A percentile compares a stretch with the other conserved stretches of the same genome.
Evolutionary conservation across 2,888 invertebrate genomes (phyloP).

Genomic region (Megastigmus dorsalis): DNA sequence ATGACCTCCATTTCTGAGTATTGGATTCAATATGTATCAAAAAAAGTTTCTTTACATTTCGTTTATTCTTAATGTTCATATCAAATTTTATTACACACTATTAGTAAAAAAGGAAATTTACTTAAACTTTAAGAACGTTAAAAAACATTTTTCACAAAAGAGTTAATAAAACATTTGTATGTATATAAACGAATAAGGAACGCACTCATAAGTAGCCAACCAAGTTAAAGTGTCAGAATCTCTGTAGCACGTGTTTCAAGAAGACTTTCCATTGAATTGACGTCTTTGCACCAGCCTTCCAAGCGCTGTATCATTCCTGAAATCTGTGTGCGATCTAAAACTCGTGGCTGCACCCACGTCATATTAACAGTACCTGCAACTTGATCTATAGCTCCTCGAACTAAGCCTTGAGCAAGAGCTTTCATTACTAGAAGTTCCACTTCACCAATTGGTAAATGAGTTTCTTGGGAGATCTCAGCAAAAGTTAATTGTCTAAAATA

Average conservation of each 20-base stretch:
- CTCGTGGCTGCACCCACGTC: conserved; percentile 91
- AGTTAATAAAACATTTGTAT: conserved; percentile 32
- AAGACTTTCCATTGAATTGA: conserved; percentile 83
- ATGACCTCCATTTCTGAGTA: no score
- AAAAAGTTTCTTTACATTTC: not conserved
- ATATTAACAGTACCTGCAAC: conserved; percentile 85
- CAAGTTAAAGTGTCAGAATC: conserved; percentile 81
- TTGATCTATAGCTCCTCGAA: conserved; percentile 96
- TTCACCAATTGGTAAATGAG: conserved; percentile 87
- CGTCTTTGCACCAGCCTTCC: conserved; percentile 84
- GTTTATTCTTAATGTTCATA: not conserved
- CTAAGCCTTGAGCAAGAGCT: conserved; percentile 94
- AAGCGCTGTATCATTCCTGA: conserved; percentile 83
- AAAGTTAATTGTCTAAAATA: conserved; percentile 85
- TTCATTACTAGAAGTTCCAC: conserved; percentile 98
- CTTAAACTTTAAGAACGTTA: not conserved
- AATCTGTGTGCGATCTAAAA: conserved; percentile 83
- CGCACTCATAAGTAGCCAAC: conserved; percentile 42
- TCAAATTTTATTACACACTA: conserved; percentile 6
- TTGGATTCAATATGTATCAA: not conserved
- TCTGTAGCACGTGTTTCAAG: conserved; percentile 86
- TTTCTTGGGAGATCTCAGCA: conserved; percentile 90
- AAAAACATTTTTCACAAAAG: conserved; percentile 5
- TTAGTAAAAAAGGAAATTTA: not conserved
- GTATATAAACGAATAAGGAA: conserved; percentile 47